Evolutionary conservation across 2,113 vertebrate species (phyloP).

Genomic region (Zonotrichia leucophrys): DNA sequence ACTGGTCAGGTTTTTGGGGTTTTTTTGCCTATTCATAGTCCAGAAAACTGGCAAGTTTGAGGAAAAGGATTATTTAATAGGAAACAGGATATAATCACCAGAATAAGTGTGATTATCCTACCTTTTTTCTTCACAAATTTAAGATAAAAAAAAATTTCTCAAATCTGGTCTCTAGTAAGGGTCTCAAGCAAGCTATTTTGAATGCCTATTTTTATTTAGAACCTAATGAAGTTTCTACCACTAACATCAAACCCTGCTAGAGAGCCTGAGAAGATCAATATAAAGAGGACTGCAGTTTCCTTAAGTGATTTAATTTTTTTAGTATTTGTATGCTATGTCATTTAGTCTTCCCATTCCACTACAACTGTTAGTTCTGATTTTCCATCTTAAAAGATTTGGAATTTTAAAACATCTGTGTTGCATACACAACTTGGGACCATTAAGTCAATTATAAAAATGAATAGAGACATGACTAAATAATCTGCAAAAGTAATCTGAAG

Average conservation of each 20-base stretch:
- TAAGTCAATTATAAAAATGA: background rate
- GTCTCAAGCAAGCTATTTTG: background rate
- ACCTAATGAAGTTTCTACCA: background rate
- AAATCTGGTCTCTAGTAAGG: background rate
- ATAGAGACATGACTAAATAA: background rate
- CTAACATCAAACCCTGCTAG: background rate
- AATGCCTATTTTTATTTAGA: background rate
- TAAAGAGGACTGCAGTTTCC: background rate
- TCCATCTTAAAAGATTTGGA: background rate
- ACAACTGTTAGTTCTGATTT: background rate
- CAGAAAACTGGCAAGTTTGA: background rate
- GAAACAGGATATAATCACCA: background rate
- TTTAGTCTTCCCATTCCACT: background rate
- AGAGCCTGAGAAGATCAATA: background rate
- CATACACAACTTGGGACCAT: background rate
- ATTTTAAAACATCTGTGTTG: background rate
- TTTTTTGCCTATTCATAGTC: background rate
- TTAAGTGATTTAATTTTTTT: background rate
- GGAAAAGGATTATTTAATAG: background rate
- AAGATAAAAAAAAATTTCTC: background rate
- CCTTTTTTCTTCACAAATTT: background rate
- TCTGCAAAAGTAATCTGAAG: background rate
- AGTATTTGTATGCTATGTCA: background rate
- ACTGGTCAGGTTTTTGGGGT: background rate
- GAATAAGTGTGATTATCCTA: background rate